These are phyloP conservation scores for Enteromius mattozi DNA, from an alignment of 2,797 vertebrate genomes.

Conservation along the genomic window DNA sequence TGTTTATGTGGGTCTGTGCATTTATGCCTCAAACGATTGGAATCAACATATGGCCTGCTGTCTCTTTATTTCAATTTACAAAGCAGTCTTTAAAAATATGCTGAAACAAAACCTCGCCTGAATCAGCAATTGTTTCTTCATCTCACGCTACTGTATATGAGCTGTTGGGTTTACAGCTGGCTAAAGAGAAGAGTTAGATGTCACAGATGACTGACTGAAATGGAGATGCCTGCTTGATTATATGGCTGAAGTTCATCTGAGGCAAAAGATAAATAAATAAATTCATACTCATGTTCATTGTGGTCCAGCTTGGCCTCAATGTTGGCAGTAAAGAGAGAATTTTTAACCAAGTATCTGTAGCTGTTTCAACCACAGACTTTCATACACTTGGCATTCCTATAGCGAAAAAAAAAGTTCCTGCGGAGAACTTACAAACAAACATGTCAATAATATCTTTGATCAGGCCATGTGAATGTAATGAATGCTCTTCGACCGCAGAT, in stretches of 20 bases:
- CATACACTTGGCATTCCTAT: constrained; percentile 15
- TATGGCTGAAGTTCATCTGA: constrained; percentile 11
- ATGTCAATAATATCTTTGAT: constrained; percentile 51
- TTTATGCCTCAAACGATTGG: neutral
- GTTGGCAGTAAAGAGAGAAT: constrained; percentile 24
- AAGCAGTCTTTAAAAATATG: neutral
- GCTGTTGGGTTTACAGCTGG: neutral
- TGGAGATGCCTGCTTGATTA: neutral
- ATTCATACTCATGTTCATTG: neutral
- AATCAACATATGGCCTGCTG: constrained; percentile 1
- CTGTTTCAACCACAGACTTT: constrained; percentile 44
- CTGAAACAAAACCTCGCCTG: neutral
- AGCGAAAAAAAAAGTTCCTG: neutral
- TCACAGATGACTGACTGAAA: constrained; percentile 8
- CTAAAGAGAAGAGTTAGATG: neutral
- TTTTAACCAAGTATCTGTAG: constrained; percentile 36
- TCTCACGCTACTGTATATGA: neutral
- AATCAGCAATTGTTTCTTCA: neutral
- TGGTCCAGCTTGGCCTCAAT: neutral
- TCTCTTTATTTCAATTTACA: constrained; percentile 27
- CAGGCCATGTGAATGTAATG: constrained; percentile 4
- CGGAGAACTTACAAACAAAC: constrained; percentile 47
- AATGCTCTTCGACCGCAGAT: neutral
- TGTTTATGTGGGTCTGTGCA: neutral
- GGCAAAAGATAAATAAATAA: constrained; percentile 20